These are phyloP conservation scores for Microhierax caerulescens DNA, from an alignment of 2,797 vertebrate species.

Conservation along the genomic window DNA sequence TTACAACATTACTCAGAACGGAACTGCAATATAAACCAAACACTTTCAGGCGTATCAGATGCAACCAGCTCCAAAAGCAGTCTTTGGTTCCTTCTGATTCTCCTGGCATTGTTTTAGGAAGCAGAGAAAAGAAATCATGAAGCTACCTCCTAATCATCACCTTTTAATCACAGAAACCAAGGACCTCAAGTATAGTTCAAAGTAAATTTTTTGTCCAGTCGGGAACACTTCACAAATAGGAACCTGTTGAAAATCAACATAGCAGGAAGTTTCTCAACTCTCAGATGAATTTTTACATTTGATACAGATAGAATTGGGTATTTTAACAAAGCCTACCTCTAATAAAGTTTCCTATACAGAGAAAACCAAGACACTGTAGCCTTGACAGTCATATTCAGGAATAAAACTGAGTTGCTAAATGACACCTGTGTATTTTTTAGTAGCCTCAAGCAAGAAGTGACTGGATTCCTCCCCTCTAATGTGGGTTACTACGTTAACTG, in stretches of 20 bases:
- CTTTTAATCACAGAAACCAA: neutral
- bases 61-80: neutral
- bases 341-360: neutral
- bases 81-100: neutral
- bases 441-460: neutral
- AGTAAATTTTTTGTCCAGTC: neutral
- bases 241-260: rapidly evolving
- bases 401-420: neutral
- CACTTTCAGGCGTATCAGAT: neutral
- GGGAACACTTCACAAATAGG: neutral
- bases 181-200: neutral
- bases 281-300: neutral
- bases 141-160: neutral
- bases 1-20: neutral
- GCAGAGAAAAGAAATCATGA: neutral
- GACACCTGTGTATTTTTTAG: neutral
- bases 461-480: neutral
- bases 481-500: neutral
- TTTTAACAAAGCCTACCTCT: neutral
- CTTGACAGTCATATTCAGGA: neutral
- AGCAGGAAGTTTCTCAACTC: neutral
- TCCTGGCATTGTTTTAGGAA: neutral
- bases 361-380: neutral
- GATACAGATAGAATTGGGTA: neutral
- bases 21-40: neutral